Evolutionary conservation across 53 echinoderm and acorn worm genomes (phyloP).

Genomic region (Holothuria leucospilota): DNA sequence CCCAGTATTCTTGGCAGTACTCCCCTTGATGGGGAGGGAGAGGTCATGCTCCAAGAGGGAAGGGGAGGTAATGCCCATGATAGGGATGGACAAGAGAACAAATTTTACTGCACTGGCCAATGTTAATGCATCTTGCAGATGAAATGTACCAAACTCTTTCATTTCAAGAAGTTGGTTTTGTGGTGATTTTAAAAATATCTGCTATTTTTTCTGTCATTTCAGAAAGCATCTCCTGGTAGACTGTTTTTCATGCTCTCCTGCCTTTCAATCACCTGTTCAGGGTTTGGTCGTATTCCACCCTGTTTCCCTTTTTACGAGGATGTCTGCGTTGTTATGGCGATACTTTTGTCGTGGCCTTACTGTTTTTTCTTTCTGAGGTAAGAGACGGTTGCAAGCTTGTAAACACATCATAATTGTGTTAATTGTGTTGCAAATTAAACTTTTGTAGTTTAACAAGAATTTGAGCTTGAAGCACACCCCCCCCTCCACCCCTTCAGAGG

Average conservation of each 20-base stretch:
- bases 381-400: background rate
- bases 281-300: conserved; percentile 78
- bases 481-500: no score
- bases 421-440: background rate
- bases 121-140: no score
- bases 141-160: no score
- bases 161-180: no score
- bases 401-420: background rate
- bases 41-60: no score
- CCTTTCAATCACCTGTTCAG: conserved; percentile 70
- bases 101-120: no score
- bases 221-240: conserved; percentile 84
- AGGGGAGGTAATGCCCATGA: no score
- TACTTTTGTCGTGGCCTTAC: conserved; percentile 87
- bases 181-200: no score
- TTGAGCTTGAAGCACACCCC: no score
- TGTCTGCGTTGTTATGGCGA: conserved; percentile 76
- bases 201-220: background rate
- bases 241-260: conserved; percentile 84
- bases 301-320: conserved; percentile 85
- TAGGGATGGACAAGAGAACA: no score
- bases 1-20: no score
- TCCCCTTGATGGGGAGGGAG: no score
- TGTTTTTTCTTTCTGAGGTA: conserved; percentile 97
- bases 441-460: background rate